Evolutionary conservation across 2,888 invertebrate species (phyloP).

Genomic region (Clanis bilineata): DNA sequence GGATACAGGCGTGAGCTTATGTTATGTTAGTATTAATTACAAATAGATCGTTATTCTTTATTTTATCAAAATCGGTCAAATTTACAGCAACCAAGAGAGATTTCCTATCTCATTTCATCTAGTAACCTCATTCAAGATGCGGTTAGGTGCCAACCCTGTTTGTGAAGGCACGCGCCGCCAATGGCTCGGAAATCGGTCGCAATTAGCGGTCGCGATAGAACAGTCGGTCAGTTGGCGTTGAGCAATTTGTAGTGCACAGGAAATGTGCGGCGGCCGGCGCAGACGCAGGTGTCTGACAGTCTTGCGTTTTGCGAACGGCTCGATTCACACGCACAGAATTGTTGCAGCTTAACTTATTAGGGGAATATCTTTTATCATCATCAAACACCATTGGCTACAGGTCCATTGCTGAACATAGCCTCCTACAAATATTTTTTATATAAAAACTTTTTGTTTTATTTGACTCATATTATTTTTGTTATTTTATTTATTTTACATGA

Average conservation of each 20-base stretch:
- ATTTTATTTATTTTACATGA: too few species aligned
- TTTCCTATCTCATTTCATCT: neutral
- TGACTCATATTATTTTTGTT: too few species aligned
- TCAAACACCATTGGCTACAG: too few species aligned
- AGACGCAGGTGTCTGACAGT: neutral
- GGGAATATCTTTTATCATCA: too few species aligned
- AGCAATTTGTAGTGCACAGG: conserved; percentile 9
- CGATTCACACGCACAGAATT: neutral
- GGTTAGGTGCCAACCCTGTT: neutral
- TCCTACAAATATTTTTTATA: too few species aligned
- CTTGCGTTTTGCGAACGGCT: conserved; percentile 14
- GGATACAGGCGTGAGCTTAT: too few species aligned
- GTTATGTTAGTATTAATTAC: too few species aligned
- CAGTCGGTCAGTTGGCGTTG: neutral
- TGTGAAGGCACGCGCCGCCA: conserved; percentile 10
- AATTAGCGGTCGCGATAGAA: conserved; percentile 11
- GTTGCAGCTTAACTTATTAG: neutral
- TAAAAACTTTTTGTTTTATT: too few species aligned
- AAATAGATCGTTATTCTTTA: too few species aligned
- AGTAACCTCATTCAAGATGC: neutral
- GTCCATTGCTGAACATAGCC: too few species aligned
- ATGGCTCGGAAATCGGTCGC: conserved; percentile 18
- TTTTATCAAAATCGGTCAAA: too few species aligned
- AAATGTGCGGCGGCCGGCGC: neutral
- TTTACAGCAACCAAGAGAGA: too few species aligned